Base-by-base conservation (phyloP, 2,888 invertebrate genomes). In the Microchrysa polita region DNA sequence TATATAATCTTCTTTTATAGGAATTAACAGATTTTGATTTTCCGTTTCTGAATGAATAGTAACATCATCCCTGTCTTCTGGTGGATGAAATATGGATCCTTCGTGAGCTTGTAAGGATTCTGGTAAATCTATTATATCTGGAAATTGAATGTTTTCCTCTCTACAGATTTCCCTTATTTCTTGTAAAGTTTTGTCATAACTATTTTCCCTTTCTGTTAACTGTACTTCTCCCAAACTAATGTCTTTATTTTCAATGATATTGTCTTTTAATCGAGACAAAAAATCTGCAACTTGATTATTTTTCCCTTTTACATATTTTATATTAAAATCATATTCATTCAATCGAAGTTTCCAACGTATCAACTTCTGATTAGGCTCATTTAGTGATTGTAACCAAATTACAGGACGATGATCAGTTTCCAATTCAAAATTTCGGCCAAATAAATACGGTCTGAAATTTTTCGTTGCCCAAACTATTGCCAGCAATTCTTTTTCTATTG, bases 291-390 rank as follows among this genome's bases (percentile, higher is more conserved):
- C 44, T 18, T 20, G 5, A 42, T 71, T 71, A 22, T 71, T 22
- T 42, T 57, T 57, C 1, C 59, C 59, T 42, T 71, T 71, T 5
- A 59, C 57, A 40, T 71, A 57, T 5, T 57, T 20, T 5, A 71
- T 59, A 40, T 71, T n/a, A 34, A 59, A 71, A 42, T 71, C 71
- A 18, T 22, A 71, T 20, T 71, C 57, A 16, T 71, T 59, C 10
- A 71, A 42, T 22, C 14, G 7, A 1, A 71, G 44, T 22, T 59
- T 71, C 71, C 71, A 71, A 2, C 71, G 57, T 10, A 71, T 59
- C 9, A 57, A 16, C 20, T 71, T 71, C 40, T 57, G 59, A n/a
- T 71, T 71, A 16, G 71, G 71, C 14, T 34, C 71, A 4, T 57
- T 71, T 18, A 42, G 14, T 16, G 27, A 34, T 2, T 16, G 42